Conservation (phyloP, 2,888 invertebrate species). For the Microctonus hyperodae region DNA sequence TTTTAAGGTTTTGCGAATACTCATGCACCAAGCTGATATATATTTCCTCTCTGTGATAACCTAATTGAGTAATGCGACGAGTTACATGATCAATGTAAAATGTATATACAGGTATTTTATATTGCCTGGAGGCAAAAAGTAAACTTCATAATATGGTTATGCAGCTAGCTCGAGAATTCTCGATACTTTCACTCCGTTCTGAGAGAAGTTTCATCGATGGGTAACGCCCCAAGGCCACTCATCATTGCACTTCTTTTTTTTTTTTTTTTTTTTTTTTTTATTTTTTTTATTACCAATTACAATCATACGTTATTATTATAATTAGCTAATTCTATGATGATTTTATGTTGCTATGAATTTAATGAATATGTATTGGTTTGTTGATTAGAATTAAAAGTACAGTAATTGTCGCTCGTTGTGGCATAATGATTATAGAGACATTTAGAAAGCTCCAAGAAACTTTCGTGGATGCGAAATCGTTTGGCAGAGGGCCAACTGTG, state of each 20-base stretch:
- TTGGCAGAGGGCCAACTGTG: conserved; percentile 58
- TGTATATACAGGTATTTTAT: conserved; percentile 22
- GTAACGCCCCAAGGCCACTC: conserved; percentile 38
- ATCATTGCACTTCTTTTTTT: conserved; percentile 21
- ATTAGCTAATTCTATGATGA: neutral
- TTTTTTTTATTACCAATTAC: neutral
- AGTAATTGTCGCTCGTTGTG: conserved; percentile 6
- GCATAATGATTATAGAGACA: neutral
- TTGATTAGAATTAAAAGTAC: conserved; percentile 1
- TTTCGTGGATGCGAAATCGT: conserved; percentile 46
- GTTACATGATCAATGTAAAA: conserved; percentile 26
- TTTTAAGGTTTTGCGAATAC: neutral
- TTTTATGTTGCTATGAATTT: neutral
- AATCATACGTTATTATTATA: neutral
- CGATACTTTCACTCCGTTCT: conserved; percentile 49
- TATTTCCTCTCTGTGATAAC: conserved; percentile 12
- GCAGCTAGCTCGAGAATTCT: conserved; percentile 29
- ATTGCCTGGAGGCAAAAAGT: conserved; percentile 25
- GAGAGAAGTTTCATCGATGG: conserved; percentile 37
- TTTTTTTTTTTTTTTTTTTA: conserved; percentile 2
- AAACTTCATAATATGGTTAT: conserved; percentile 31
- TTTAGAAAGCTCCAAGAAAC: conserved; percentile 29
- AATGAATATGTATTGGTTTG: neutral
- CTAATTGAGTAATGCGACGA: conserved; percentile 1
- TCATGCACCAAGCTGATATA: neutral